Base-by-base conservation (phyloP, 2,888 invertebrate species). In the Hirtodrosophila histrioides region DNA sequence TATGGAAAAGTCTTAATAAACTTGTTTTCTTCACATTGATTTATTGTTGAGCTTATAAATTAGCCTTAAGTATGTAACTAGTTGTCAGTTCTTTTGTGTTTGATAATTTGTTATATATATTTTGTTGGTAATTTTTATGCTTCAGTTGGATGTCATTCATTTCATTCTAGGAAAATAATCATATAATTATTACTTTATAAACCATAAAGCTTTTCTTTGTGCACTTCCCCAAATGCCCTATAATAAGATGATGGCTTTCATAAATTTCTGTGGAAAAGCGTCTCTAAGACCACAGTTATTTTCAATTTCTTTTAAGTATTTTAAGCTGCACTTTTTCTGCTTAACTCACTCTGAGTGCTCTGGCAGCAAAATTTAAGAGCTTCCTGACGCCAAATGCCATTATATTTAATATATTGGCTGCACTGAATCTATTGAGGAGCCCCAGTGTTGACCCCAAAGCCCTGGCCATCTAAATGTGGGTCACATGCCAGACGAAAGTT, bases 401-500 rank as follows among this genome's bases (percentile, higher is more conserved):
- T 75, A 75, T 27, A 66, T 46, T 68, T 68, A 73, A 75, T 77
- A 72, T 77, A 73, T 75, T 75, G 73, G 51, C 67, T 76, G 73
- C 73, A 58, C 62, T 69, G 73, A 66, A 76, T 76, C 72, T 72
- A 71, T 62, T 57, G 63, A 68, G 69, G 23, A 41, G 39, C 27
- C 17, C 33, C 39, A 37, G 44, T 37, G 41, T 51, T 60, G 74
- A 62, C 57, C 69, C 63, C 41, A 57, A 74, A 64, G 64, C 45
- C 44, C 65, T 56, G 65, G 50, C 46, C 56, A 74, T 55, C 66
- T 35, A 61, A 75, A 76, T 75, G 76, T 76, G 71, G 75, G 75
- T 78, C 75, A 75, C 71, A 75, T 75, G 67, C 71, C 78, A 66
- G 75, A 66, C 72, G 72, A 73, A 68, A 69, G 86, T 83, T 82